Conservation (phyloP, 2,888 invertebrate genomes). For the Smittia aterrima region DNA sequence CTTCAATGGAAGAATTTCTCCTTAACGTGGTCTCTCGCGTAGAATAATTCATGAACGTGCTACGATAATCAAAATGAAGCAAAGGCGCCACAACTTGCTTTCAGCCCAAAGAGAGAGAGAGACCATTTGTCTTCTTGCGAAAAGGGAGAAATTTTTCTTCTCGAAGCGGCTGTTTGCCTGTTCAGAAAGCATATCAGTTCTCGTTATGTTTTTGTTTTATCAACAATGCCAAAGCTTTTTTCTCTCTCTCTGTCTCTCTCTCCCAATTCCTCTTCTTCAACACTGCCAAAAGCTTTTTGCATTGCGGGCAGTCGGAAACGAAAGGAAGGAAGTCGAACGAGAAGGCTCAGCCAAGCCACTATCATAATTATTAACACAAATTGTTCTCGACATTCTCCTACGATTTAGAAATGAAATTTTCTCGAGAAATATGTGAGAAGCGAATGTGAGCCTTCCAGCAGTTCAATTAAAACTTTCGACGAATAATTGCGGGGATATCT, state of each 20-base stretch:
- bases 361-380: too few species aligned
- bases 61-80: neutral
- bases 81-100: neutral
- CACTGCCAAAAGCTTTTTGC: neutral
- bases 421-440: neutral
- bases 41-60: conserved; percentile 17
- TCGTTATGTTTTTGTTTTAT: conserved; percentile 26
- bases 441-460: neutral
- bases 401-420: neutral
- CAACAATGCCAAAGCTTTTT: conserved; percentile 14
- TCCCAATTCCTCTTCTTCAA: neutral
- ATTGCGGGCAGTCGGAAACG: neutral
- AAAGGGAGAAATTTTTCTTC: neutral
- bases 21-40: too few species aligned
- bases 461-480: too few species aligned
- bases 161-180: conserved; percentile 3
- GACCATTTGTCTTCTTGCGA: neutral
- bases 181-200: conserved; percentile 38
- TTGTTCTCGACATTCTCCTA: neutral
- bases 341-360: too few species aligned
- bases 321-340: conserved; percentile 8
- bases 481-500: too few species aligned
- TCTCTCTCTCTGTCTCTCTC: conserved; percentile 14
- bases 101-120: neutral
- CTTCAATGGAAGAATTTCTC: too few species aligned